phyloP scores from a whole-genome alignment of 2,888 invertebrate genomes.

The Podabrus alpinus region DNA sequence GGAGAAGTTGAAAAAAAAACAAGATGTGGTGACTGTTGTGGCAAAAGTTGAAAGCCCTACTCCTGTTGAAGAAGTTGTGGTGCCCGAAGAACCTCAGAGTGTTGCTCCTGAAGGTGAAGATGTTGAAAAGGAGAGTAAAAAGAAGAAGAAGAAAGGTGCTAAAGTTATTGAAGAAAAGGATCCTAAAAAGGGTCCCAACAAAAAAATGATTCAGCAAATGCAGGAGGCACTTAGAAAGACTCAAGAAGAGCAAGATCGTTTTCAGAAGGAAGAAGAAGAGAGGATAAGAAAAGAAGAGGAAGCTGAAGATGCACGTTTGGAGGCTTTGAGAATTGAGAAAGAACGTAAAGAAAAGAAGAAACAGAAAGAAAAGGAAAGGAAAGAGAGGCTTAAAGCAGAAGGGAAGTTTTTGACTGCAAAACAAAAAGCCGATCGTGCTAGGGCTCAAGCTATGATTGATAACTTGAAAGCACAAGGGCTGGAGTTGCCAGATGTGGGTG shows the following conservation, averaged over 20 bases:
- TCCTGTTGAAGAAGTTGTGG: conserved; percentile 34
- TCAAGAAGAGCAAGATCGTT: conserved; percentile 86
- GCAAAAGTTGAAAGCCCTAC: neutral
- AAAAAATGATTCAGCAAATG: conserved; percentile 87
- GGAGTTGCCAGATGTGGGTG: conserved; percentile 75
- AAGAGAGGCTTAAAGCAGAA: conserved; percentile 92
- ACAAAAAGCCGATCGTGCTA: conserved; percentile 87
- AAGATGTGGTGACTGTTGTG: conserved; percentile 24
- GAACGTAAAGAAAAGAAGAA: conserved; percentile 88
- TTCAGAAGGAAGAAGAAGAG: conserved; percentile 78
- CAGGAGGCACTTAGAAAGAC: conserved; percentile 87
- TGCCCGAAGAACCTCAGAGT: conserved; percentile 43
- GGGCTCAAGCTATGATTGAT: conserved; percentile 88
- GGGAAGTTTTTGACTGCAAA: conserved; percentile 92
- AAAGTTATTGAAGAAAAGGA: conserved; percentile 22
- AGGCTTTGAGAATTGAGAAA: conserved; percentile 79
- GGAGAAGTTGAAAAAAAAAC: conserved; percentile 61
- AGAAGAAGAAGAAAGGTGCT: conserved; percentile 23
- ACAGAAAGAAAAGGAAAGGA: conserved; percentile 89
- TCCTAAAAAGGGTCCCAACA: conserved; percentile 73
- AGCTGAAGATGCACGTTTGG: conserved; percentile 71
- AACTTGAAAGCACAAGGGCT: conserved; percentile 87
- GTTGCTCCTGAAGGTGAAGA: conserved; percentile 54
- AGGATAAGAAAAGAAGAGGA: conserved; percentile 74
- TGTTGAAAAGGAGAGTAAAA: conserved; percentile 21